phyloP scores from a whole-genome alignment of 2,797 vertebrate genomes.

The Myiothlypis chrysogaster region DNA sequence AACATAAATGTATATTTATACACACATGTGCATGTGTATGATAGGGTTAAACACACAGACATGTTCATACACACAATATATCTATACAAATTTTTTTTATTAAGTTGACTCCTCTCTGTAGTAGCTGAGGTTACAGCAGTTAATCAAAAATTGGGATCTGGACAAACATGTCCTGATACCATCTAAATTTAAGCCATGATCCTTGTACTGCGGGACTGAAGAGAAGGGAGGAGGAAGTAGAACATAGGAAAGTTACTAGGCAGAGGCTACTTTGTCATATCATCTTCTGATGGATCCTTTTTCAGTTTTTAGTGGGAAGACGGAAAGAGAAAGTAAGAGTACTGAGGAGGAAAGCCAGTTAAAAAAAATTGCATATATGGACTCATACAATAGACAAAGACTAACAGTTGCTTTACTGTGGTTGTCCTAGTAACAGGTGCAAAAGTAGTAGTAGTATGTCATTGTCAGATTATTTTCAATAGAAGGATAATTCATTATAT shows the following conservation, averaged over 20 bases:
- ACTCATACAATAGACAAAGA: background rate
- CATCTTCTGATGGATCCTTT: background rate
- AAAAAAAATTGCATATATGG: background rate
- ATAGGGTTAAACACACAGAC: background rate
- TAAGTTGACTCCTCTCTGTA: background rate
- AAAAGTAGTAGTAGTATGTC: background rate
- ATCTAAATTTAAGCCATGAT: background rate
- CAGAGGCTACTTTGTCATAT: background rate
- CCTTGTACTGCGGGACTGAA: background rate
- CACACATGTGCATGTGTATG: accelerated
- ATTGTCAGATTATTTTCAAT: background rate
- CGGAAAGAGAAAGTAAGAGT: background rate
- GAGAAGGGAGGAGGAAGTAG: background rate
- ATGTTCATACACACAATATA: background rate
- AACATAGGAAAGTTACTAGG: background rate
- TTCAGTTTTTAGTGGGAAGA: background rate
- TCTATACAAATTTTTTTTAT: background rate
- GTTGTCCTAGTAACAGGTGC: background rate
- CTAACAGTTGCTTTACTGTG: background rate
- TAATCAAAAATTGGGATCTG: background rate
- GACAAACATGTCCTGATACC: background rate
- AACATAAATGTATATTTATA: background rate
- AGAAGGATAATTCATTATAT: background rate
- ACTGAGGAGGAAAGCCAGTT: background rate
- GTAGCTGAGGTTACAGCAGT: background rate